phyloP scores from a whole-genome alignment of 2,797 vertebrate genomes.

The Syndactyla subalaris region DNA sequence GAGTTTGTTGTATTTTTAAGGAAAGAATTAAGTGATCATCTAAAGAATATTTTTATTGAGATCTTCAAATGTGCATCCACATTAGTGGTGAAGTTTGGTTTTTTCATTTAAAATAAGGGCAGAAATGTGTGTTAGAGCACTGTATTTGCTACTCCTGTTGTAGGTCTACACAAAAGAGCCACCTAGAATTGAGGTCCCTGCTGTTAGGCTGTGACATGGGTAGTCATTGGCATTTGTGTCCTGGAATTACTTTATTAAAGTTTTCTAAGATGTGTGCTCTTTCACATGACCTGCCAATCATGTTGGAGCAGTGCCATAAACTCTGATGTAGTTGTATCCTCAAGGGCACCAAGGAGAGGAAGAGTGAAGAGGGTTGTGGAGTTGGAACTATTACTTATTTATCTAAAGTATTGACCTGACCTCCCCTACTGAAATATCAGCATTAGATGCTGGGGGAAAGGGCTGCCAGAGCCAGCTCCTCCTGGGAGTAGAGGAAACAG shows the following conservation, averaged over 20 bases:
- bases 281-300: conserved; percentile 27
- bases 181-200: background rate
- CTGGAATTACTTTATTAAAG: background rate
- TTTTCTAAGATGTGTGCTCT: conserved; percentile 5
- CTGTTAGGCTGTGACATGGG: background rate
- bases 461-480: background rate
- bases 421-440: conserved; percentile 25
- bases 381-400: conserved; percentile 46
- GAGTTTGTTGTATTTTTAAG: background rate
- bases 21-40: background rate
- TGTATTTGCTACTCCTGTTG: background rate
- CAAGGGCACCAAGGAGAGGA: background rate
- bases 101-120: background rate
- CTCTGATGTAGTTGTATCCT: background rate
- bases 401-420: conserved; percentile 35
- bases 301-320: background rate
- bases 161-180: background rate
- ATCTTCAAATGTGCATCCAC: background rate
- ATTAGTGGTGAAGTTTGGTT: background rate
- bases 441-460: background rate
- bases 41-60: background rate
- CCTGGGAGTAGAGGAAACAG: background rate
- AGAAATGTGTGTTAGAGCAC: background rate
- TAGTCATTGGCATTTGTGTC: background rate
- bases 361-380: background rate